Conservation (phyloP, 2,888 invertebrate species). For the Amphimallon solstitiale region DNA sequence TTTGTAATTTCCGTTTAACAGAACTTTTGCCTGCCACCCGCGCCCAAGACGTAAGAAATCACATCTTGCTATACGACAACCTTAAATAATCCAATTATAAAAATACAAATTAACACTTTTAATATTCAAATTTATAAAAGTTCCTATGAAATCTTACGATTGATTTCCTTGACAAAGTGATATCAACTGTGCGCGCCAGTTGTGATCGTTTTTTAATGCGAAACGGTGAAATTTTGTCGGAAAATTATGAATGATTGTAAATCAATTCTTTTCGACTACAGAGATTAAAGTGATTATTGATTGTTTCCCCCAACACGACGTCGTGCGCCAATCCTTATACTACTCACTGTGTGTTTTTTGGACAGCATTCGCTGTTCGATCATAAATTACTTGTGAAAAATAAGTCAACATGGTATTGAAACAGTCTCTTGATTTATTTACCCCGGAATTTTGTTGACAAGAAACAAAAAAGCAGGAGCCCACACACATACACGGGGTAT, state of each 20-base stretch:
- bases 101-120: no score
- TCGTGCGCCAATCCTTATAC: conserved; percentile 1
- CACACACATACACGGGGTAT: no score
- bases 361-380: conserved; percentile 10
- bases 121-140: no score
- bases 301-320: conserved; percentile 16
- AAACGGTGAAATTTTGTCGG: not conserved
- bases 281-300: conserved; percentile 24
- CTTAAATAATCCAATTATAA: no score
- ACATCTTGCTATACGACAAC: no score
- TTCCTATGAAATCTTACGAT: no score
- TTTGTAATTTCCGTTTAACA: no score
- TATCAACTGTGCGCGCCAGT: no score
- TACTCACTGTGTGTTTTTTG: conserved; percentile 5
- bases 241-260: conserved; percentile 33
- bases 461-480: conserved; percentile 9
- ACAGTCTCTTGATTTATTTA: conserved; percentile 25
- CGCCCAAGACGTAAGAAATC: no score
- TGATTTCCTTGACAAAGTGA: no score
- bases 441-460: conserved; percentile 14
- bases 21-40: no score
- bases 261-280: conserved; percentile 23
- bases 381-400: conserved; percentile 28
- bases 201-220: no score
- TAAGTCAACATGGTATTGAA: conserved; percentile 26